These are phyloP conservation scores for Ruditapes philippinarum DNA, from an alignment of 1,140 invertebrate species.

Conservation along the genomic window DNA sequence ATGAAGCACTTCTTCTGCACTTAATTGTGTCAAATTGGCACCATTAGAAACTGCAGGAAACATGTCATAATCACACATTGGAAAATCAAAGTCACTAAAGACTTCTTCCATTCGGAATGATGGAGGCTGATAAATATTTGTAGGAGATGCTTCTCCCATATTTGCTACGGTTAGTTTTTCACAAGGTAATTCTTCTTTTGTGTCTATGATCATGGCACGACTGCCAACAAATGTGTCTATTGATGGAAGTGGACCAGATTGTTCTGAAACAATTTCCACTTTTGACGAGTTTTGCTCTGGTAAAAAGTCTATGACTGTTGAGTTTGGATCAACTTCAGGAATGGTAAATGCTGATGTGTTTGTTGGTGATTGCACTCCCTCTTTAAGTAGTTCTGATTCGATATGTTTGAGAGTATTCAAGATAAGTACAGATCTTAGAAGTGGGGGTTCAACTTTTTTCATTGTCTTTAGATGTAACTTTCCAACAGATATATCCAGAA, in stretches of 20 bases:
- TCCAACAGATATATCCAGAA: constrained; percentile 96
- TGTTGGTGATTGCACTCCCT: constrained; percentile 87
- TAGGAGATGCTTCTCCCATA: constrained; percentile 33
- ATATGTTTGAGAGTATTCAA: constrained; percentile 97
- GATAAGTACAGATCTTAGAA: constrained; percentile 97
- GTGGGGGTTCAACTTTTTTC: constrained; percentile 91
- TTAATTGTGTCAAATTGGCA: constrained; percentile 90
- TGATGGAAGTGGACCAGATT: constrained; percentile 71
- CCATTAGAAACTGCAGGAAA: constrained; percentile 87
- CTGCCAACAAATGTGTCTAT: constrained; percentile 74
- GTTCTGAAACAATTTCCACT: not conserved
- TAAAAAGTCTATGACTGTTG: constrained; percentile 56
- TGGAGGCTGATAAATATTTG: constrained; percentile 44
- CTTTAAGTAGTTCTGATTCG: constrained; percentile 95
- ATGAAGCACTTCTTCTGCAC: constrained; percentile 90
- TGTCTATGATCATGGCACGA: constrained; percentile 8
- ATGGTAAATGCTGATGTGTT: constrained; percentile 72
- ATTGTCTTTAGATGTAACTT: constrained; percentile 92
- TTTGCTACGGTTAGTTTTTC: constrained; percentile 38
- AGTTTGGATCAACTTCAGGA: constrained; percentile 55
- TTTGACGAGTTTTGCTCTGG: constrained; percentile 2
- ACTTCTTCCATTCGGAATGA: constrained; percentile 82
- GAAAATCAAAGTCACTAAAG: constrained; percentile 85
- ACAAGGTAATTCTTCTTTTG: not conserved
- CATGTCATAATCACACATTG: constrained; percentile 85